These are phyloP conservation scores for Sitobion miscanthi DNA, from an alignment of 1,140 invertebrate species.

Conservation along the genomic window DNA sequence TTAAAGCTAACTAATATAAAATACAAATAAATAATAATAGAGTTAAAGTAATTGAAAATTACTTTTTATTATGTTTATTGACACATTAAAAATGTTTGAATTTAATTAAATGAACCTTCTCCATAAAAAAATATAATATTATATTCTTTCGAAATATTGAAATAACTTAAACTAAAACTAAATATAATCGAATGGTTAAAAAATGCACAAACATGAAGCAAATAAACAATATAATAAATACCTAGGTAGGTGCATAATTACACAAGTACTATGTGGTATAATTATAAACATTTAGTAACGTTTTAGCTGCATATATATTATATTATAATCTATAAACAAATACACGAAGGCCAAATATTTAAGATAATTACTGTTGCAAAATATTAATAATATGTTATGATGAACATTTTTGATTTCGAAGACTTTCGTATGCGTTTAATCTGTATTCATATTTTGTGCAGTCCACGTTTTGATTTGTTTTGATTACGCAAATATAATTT, in stretches of 20 bases:
- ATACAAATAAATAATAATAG: conserved; percentile 3
- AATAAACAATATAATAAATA: neutral
- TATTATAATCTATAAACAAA: neutral
- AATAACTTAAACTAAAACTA: neutral
- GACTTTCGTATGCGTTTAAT: neutral
- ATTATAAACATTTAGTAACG: neutral
- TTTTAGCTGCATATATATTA: neutral
- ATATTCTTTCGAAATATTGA: neutral
- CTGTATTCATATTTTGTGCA: neutral
- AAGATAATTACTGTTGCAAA: neutral
- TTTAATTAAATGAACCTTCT: neutral
- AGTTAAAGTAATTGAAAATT: neutral
- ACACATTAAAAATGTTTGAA: neutral
- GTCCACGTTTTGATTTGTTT: neutral
- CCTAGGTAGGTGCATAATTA: neutral
- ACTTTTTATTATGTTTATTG: neutral
- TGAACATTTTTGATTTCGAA: neutral
- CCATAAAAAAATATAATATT: conserved; percentile 1
- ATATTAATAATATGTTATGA: no score
- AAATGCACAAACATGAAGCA: neutral
- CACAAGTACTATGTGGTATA: neutral
- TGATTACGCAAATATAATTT: neutral
- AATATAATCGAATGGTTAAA: neutral
- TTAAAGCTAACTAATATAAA: neutral
- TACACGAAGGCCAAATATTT: neutral